A percentile compares a stretch with the other conserved stretches of the same genome.
Conservation (phyloP, 2,888 invertebrate genomes). For the Endotricha flammealis region DNA sequence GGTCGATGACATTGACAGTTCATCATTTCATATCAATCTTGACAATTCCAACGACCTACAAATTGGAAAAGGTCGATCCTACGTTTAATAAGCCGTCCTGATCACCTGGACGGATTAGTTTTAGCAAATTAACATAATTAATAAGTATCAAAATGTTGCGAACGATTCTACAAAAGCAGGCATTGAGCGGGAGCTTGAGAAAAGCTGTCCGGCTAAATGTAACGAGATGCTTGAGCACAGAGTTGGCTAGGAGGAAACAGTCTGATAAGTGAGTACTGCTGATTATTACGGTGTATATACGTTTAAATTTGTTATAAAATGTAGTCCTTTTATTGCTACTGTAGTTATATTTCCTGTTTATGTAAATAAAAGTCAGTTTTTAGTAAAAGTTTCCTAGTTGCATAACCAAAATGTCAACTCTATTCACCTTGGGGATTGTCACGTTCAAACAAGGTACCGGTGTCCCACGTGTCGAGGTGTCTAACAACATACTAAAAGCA, state of each 20-base stretch:
- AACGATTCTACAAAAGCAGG: constrained; percentile 84
- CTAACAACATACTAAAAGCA: background rate
- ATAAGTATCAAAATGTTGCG: constrained; percentile 80
- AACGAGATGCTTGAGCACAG: constrained; percentile 79
- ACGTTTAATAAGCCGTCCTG: constrained; percentile 53
- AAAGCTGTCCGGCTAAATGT: constrained; percentile 78
- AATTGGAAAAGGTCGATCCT: constrained; percentile 67
- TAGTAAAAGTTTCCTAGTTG: constrained; percentile 39
- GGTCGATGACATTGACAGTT: too few species aligned
- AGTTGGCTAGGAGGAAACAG: constrained; percentile 80
- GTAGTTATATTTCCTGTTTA: background rate
- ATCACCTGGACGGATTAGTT: constrained; percentile 58
- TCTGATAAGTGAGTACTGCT: constrained; percentile 73
- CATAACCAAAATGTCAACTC: constrained; percentile 71
- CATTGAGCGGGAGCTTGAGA: constrained; percentile 80
- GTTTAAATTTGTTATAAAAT: background rate
- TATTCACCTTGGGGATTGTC: constrained; percentile 45
- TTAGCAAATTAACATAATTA: constrained; percentile 40
- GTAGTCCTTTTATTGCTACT: background rate
- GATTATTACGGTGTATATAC: background rate
- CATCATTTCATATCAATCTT: too few species aligned
- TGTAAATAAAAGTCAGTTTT: background rate
- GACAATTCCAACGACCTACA: constrained; percentile 58
- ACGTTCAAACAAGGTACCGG: constrained; percentile 28
- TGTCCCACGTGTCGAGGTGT: constrained; percentile 30